Evolutionary conservation across 1,140 invertebrate genomes (phyloP), one percentile per base, ranked within the genome.

Genomic region (Temnothorax curvispinosus): DNA sequence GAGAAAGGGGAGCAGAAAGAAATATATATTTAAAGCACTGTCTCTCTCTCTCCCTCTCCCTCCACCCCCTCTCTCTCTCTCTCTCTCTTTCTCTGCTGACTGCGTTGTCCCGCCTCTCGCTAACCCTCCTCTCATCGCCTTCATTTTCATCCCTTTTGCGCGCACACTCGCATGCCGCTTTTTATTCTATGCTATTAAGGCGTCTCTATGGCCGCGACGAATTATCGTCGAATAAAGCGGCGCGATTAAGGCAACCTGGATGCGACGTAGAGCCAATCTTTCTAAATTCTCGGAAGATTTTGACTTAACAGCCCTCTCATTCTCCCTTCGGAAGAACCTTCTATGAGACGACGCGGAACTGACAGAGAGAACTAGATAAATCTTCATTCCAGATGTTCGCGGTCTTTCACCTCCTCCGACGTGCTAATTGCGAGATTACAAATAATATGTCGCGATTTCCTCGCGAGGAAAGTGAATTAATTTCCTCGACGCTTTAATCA

Each of bases 201-300:
- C 86, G 87, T 91, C 91, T 92, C 87, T 89, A 91, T 77, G 74
- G 89, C 89, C 88, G 50, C 85, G 71, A 89, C 86, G 92, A 93
- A 92, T 94, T 93, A 93, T 93, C 86, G 87, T 86, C 69, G 85
- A 89, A 92, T 90, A 89, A 91, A 93, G 78, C 75, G 72, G 41
- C 58, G 60, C 89, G 85, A 91, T 91, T 92, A 92, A 89, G 84
- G 72, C 27, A 71, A 89, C 50, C 86, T 88, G 80, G 69, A 58
- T 78, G 74, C 62, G 87, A 88, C 87, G 87, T 81, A 82, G 78
- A 88, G 87, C 60, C 82, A 88, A 90, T 92, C 65, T 69, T 69
- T 32, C 41, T 69, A 69, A 69, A 69, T 69, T 69, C 21, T 6
- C 88, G 88, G 86, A 82, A 88, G 82, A 89, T 81, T 92, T 92